Percentiles rank a stretch among this genome's conserved stretches.
phyloP scores from a whole-genome alignment of 2,888 invertebrate genomes.

The Podotricha telesiphe region DNA sequence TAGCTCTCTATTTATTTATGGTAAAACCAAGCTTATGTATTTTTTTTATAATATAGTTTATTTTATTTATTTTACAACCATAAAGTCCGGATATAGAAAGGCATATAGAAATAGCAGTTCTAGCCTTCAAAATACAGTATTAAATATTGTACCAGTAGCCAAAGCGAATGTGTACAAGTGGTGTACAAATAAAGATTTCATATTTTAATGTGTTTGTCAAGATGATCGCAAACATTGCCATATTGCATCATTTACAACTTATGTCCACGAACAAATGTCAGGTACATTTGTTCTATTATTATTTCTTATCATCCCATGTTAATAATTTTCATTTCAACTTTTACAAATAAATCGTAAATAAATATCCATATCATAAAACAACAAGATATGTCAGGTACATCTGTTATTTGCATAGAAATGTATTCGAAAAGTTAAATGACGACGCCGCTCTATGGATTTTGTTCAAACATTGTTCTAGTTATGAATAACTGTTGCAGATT shows the following conservation, averaged over 20 bases:
- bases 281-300: constrained; percentile 24
- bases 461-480: constrained; percentile 64
- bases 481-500: constrained; percentile 79
- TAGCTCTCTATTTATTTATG: constrained; percentile 5
- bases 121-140: neutral
- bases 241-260: constrained; percentile 48
- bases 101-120: neutral
- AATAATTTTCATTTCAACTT: constrained; percentile 48
- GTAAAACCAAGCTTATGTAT: neutral
- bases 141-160: constrained; percentile 15
- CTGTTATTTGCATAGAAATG: constrained; percentile 46
- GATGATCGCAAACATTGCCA: constrained; percentile 44
- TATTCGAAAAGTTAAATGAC: constrained; percentile 24
- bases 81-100: neutral
- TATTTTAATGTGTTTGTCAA: constrained; percentile 38
- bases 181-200: constrained; percentile 34
- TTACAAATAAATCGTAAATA: constrained; percentile 46
- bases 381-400: constrained; percentile 45
- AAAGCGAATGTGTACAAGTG: constrained; percentile 31
- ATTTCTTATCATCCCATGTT: constrained; percentile 44
- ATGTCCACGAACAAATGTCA: constrained; percentile 39
- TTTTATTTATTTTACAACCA: neutral
- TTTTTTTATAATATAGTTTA: neutral
- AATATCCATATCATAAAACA: constrained; percentile 46
- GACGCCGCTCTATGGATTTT: constrained; percentile 56